phyloP scores from a whole-genome alignment of 2,888 invertebrate species.

The Meiosimyza decipiens region DNA sequence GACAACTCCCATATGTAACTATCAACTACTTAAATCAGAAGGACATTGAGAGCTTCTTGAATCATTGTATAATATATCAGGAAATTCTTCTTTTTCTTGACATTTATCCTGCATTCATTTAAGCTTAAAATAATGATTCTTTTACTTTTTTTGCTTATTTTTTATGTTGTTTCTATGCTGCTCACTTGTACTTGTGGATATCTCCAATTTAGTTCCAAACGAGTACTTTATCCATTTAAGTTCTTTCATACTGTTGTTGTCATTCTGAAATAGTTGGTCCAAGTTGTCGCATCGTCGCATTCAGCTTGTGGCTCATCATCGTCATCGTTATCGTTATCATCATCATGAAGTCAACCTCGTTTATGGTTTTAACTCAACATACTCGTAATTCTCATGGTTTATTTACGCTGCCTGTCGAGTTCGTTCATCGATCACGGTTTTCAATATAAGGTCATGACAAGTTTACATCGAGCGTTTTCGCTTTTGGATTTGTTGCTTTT shows the following conservation, averaged over 20 bases:
- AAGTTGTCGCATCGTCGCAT: background rate
- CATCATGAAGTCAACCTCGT: conserved; percentile 16
- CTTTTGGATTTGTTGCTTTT: background rate
- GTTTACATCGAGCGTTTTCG: background rate
- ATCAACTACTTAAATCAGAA: too few species aligned
- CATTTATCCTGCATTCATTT: too few species aligned
- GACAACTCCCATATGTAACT: too few species aligned
- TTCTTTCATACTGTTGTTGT: background rate
- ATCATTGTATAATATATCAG: too few species aligned
- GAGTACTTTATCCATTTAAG: conserved; percentile 21
- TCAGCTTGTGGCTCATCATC: conserved; percentile 15
- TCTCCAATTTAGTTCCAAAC: conserved; percentile 22
- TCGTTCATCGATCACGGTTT: conserved; percentile 29
- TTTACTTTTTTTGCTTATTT: background rate
- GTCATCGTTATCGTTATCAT: background rate
- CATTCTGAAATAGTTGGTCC: background rate
- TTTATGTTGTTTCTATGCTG: background rate
- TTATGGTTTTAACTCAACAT: conserved; percentile 15
- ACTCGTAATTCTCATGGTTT: conserved; percentile 14
- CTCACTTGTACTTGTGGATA: background rate
- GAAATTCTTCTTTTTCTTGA: too few species aligned
- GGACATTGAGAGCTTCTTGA: too few species aligned
- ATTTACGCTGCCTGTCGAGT: background rate
- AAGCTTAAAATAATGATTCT: too few species aligned
- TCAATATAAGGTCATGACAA: conserved; percentile 32